These are phyloP conservation scores for Phenganax marumi DNA, from an alignment of 92 coral and sea anemone species.

Conservation along the genomic window DNA sequence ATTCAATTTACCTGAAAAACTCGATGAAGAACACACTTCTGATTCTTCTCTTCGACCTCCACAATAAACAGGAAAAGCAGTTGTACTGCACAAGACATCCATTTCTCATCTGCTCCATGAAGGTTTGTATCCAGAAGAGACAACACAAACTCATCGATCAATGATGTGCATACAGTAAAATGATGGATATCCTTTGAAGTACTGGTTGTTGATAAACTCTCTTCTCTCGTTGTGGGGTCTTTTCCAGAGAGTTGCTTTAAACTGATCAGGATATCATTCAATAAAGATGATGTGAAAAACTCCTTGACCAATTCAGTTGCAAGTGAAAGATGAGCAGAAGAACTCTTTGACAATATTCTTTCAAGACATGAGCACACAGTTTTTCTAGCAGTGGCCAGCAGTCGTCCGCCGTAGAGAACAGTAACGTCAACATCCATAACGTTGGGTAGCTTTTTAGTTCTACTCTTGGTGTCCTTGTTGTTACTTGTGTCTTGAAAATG, in stretches of 20 bases:
- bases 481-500: constrained; percentile 23
- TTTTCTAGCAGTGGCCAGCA: constrained; percentile 61
- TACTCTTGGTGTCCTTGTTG: neutral
- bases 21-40: neutral
- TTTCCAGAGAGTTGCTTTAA: neutral
- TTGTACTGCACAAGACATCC: constrained; percentile 4
- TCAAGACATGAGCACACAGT: constrained; percentile 56
- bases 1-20: constrained; percentile 19
- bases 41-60: constrained; percentile 14
- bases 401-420: constrained; percentile 62
- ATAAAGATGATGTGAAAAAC: constrained; percentile 60
- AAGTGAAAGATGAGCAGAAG: constrained; percentile 58
- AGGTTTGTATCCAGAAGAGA: constrained; percentile 36
- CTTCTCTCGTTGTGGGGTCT: neutral
- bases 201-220: neutral
- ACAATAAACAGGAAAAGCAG: constrained; percentile 14
- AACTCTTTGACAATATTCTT: constrained; percentile 42
- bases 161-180: constrained; percentile 39
- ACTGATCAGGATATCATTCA: constrained; percentile 50
- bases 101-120: constrained; percentile 15
- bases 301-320: constrained; percentile 64
- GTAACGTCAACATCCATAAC: neutral
- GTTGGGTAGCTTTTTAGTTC: neutral
- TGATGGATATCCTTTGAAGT: neutral
- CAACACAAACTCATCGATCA: constrained; percentile 45